Percentiles rank a stretch among this genome's conserved stretches.
phyloP scores from a whole-genome alignment of 2,797 vertebrate species.

The Acanthurus tractus region DNA sequence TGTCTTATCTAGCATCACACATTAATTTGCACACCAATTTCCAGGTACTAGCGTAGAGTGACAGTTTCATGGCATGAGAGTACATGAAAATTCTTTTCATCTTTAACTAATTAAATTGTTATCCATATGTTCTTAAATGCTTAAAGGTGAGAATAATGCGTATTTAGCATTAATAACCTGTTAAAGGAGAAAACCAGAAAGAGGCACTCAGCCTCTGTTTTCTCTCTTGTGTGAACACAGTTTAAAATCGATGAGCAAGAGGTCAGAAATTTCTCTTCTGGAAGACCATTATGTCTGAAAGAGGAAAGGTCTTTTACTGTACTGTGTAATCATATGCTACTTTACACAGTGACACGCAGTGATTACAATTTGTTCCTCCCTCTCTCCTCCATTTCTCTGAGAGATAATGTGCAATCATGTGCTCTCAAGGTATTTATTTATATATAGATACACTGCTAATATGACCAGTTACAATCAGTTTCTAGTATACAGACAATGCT shows the following conservation, averaged over 20 bases:
- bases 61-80: background rate
- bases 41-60: background rate
- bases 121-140: too few species aligned
- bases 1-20: background rate
- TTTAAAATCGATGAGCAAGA: slow-evolving; percentile 16
- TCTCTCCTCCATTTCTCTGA: background rate
- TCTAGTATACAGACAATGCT: background rate
- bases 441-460: background rate
- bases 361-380: background rate
- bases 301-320: background rate
- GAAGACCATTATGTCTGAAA: background rate
- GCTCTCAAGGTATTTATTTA: background rate
- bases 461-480: slow-evolving; percentile 1
- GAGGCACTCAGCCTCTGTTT: slow-evolving; percentile 12
- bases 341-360: background rate
- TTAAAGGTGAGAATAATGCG: background rate
- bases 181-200: background rate
- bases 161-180: background rate
- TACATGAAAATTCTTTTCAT: background rate
- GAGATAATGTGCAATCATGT: background rate
- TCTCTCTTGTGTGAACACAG: background rate
- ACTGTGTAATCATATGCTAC: background rate
- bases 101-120: too few species aligned
- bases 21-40: background rate
- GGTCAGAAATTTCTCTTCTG: slow-evolving; percentile 15